Evolutionary conservation across 2,797 vertebrate genomes (phyloP), one percentile per base, ranked within the genome.

Genomic region (Pachyuromys duprasi): DNA sequence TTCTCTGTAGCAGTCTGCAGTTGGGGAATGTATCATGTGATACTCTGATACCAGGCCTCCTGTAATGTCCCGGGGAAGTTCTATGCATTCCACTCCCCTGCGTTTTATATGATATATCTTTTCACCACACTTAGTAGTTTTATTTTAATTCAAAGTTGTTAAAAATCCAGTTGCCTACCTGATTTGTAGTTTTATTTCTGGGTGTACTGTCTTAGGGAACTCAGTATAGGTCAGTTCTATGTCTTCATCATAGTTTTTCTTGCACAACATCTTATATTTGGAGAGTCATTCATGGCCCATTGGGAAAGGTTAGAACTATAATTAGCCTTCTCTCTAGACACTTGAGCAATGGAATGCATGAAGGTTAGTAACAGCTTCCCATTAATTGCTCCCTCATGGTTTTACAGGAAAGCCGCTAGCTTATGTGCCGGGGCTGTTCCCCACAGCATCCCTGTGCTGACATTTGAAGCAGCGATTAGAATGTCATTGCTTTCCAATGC

Each of bases 381-480:
- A 97, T 98, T 98, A 98, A 98, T 99, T 98, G 98, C 97, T 98
- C 98, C 97, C 98, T 92, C 79, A 96, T 97, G 98, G 96, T 98
- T 98, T 98, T 98, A 97, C 97, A 98, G 98, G 98, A 98, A 98
- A 98, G 97, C 97, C 65, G 92, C 98, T 98, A 98, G 98, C 98
- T 98, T 97, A 96, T 97, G 94, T 97, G 86, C 97, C 60, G 49
- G 98, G 96, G 97, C 95, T 89, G 95, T 98, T 98, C 97, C 98
- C 97, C 98, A 98, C 69, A 33, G 95, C 96, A 97, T 98, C 96
- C 97, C 98, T 98, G 97, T 92, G 93, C 97, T 98, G 98, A 98
- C 98, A 98, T 99, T 98, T 98, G 97, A 97, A 96, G 97, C 97
- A 97, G 98, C 98, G 98, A 98, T 98, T 98, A 98, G 98, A 98